Base-by-base conservation (phyloP, 2,797 vertebrate species). In the Pteropus rufus region DNA sequence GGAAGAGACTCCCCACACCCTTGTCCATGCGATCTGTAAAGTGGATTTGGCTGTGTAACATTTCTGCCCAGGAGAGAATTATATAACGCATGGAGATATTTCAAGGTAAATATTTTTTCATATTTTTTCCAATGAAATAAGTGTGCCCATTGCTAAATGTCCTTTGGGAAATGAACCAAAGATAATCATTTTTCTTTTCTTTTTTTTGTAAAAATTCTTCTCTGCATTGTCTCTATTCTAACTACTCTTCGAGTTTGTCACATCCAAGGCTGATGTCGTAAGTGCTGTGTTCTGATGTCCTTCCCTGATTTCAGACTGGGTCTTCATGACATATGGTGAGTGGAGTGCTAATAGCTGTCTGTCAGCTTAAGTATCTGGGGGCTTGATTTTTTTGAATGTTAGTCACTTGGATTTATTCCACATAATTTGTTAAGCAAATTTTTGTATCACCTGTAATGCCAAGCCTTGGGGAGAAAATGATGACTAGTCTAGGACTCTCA, bases 101-200 rank as follows among this genome's bases (percentile, higher is more conserved):
- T 95, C 76, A 91, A 75, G 54, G 58, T 84, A 94, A 91, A 93
- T 95, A 91, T 81, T 96, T 97, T 94, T 34, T 36, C 81, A 41
- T 89, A 44, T 26, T 93, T 89, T 85, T 81, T 52, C 18, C 56
- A 24, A 34, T 91, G 54, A 93, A 95, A 94, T 70, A 94, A 84
- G 52, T 21, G 69, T 58, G 39, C 14, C 58, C 19, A 24, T 81
- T 79, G 31, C 18, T 89, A 95, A 96, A 81, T 70, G 76, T 18
- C 36, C 34, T 87, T 94, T 89, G 41, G 75, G 89, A 97, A 96
- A 86, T 91, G 41, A 92, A 73, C 36, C 54, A 62, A 41, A 79
- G 15, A 65, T 26, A 18, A 34, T 49, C 80, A 36, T 44, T 75
- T 91, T 92, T 70, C 46, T 24, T 52, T 87, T 54, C 3, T 65